phyloP scores from a whole-genome alignment of 2,888 invertebrate genomes.

The Euzophera pinguis region DNA sequence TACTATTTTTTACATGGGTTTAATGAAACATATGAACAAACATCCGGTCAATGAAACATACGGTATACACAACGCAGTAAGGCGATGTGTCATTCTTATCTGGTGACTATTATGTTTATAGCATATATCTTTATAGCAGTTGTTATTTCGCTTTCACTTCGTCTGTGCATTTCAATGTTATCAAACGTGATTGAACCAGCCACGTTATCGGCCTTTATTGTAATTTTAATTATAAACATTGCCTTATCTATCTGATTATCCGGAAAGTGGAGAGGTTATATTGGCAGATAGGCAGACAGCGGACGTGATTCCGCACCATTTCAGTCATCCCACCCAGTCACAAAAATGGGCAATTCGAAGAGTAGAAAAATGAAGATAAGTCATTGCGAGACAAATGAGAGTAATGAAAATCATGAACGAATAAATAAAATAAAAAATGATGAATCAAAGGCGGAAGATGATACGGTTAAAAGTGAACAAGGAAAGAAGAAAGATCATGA shows the following conservation, averaged over 20 bases:
- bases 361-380: conserved; percentile 69
- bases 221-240: conserved; percentile 45
- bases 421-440: conserved; percentile 56
- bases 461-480: conserved; percentile 33
- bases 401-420: conserved; percentile 43
- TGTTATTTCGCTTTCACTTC: conserved; percentile 60
- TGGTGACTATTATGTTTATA: conserved; percentile 49
- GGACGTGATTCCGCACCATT: background rate
- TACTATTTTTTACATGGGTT: background rate
- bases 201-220: conserved; percentile 29
- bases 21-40: conserved; percentile 18
- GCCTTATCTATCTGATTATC: conserved; percentile 40
- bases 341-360: conserved; percentile 67
- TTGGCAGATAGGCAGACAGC: conserved; percentile 21
- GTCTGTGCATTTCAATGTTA: conserved; percentile 46
- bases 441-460: conserved; percentile 33
- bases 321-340: conserved; percentile 26
- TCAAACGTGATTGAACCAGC: conserved; percentile 25
- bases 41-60: conserved; percentile 48
- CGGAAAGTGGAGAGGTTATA: conserved; percentile 27
- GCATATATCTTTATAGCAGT: conserved; percentile 47
- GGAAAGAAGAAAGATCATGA: conserved; percentile 52
- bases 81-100: conserved; percentile 73
- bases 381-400: conserved; percentile 41
- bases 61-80: conserved; percentile 28